phyloP scores from a whole-genome alignment of 2,797 vertebrate species.

The Benthosema pterotum region DNA sequence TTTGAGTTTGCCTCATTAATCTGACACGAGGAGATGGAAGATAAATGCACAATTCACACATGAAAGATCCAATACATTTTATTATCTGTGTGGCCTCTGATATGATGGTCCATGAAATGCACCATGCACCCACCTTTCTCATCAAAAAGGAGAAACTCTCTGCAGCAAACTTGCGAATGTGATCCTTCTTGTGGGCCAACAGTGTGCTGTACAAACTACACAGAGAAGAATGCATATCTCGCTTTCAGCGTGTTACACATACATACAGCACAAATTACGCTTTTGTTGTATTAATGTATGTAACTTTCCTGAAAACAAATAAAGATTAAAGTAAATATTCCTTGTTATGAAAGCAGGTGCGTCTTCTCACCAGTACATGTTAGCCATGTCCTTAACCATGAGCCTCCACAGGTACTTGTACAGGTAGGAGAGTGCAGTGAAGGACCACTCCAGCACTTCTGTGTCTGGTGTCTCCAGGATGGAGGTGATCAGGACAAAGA shows the following conservation, averaged over 20 bases:
- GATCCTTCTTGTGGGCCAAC: conserved; percentile 92
- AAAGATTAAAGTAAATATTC: no score
- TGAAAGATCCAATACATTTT: no score
- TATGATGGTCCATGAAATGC: no score
- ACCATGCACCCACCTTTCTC: conserved; percentile 87
- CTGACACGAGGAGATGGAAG: no score
- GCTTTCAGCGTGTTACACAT: not conserved
- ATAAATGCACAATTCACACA: no score
- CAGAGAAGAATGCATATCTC: conserved; percentile 7
- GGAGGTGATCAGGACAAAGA: conserved; percentile 88
- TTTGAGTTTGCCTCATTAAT: no score
- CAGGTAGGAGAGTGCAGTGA: conserved; percentile 94
- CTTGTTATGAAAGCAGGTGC: not conserved
- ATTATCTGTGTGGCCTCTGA: no score
- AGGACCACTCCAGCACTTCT: conserved; percentile 92
- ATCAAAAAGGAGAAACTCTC: conserved; percentile 98
- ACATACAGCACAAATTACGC: not conserved
- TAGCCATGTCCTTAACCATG: conserved; percentile 94
- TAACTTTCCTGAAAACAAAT: no score
- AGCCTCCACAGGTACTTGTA: conserved; percentile 97
- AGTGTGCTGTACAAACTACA: conserved; percentile 92
- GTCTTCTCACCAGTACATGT: conserved; percentile 88
- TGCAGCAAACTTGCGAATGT: conserved; percentile 96
- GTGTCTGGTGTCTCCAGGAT: conserved; percentile 94
- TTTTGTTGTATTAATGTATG: no score